phyloP scores from a whole-genome alignment of 2,888 invertebrate species.

The Taphrorychus bicolor region DNA sequence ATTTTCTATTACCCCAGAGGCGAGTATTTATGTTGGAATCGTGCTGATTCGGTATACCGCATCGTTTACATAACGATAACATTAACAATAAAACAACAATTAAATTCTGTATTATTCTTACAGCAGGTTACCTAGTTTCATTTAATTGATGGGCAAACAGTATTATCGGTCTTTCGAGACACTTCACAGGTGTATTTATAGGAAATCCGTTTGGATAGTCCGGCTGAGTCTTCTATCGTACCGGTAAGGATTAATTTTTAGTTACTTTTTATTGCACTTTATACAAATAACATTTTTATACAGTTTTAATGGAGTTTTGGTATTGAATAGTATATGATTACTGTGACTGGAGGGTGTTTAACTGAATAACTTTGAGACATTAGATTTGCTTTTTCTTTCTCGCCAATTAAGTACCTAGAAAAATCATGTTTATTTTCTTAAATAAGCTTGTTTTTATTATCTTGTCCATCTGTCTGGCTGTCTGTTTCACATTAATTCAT shows the following conservation, averaged over 20 bases:
- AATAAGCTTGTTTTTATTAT: no score
- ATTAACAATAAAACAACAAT: constrained; percentile 14
- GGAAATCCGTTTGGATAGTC: not conserved
- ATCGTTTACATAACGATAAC: constrained; percentile 24
- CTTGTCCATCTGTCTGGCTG: no score
- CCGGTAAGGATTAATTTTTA: not conserved
- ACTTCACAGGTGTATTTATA: not conserved
- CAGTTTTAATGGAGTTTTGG: no score
- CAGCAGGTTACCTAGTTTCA: constrained; percentile 16
- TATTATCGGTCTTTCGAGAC: constrained; percentile 10
- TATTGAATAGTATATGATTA: no score
- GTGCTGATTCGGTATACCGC: constrained; percentile 21
- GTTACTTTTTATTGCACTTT: no score
- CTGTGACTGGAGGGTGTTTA: no score
- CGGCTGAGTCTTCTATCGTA: not conserved
- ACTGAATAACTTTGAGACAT: no score
- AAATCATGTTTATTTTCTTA: no score
- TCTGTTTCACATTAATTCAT: no score
- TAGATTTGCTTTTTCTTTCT: no score
- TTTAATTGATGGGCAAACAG: constrained; percentile 17
- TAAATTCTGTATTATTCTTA: not conserved
- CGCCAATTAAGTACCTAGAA: no score
- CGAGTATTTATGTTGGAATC: constrained; percentile 14
- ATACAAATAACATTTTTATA: no score
- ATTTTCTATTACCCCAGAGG: constrained; percentile 5